A percentile compares a stretch with the other conserved stretches of the same genome.
Evolutionary conservation across 2,888 invertebrate species (phyloP).

Genomic region (Scaptomyza flava): DNA sequence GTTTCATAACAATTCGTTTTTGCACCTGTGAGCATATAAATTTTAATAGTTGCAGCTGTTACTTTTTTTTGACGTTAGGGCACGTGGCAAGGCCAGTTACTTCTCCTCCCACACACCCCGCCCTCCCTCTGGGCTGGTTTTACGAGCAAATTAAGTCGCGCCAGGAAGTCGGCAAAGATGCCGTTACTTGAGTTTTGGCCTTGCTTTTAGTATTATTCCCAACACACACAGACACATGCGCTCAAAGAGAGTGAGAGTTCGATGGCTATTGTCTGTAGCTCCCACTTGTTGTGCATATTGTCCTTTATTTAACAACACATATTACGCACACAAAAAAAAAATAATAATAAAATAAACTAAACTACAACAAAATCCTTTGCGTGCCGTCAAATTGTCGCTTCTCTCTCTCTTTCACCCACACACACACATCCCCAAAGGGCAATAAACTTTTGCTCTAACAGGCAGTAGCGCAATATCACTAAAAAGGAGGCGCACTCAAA

Average conservation of each 20-base stretch:
- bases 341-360: background rate
- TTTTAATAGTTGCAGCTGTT: constrained; percentile 54
- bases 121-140: constrained; percentile 27
- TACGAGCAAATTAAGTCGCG: constrained; percentile 67
- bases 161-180: constrained; percentile 67
- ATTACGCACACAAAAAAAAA: too few species aligned
- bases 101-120: background rate
- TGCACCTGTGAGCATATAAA: constrained; percentile 46
- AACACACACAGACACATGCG: constrained; percentile 21
- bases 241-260: constrained; percentile 7
- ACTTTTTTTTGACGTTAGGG: constrained; percentile 10
- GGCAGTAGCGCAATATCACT: constrained; percentile 42
- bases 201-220: constrained; percentile 51
- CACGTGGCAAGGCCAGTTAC: constrained; percentile 67
- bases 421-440: constrained; percentile 64
- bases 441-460: constrained; percentile 68
- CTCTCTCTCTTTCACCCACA: background rate
- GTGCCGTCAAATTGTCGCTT: constrained; percentile 72
- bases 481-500: constrained; percentile 54
- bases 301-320: constrained; percentile 46
- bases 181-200: constrained; percentile 27
- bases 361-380: constrained; percentile 66
- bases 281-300: constrained; percentile 53
- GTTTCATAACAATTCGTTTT: constrained; percentile 44
- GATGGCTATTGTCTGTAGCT: constrained; percentile 21